Base-by-base conservation (phyloP, 2,888 invertebrate genomes). In the Hemithea aestivaria region DNA sequence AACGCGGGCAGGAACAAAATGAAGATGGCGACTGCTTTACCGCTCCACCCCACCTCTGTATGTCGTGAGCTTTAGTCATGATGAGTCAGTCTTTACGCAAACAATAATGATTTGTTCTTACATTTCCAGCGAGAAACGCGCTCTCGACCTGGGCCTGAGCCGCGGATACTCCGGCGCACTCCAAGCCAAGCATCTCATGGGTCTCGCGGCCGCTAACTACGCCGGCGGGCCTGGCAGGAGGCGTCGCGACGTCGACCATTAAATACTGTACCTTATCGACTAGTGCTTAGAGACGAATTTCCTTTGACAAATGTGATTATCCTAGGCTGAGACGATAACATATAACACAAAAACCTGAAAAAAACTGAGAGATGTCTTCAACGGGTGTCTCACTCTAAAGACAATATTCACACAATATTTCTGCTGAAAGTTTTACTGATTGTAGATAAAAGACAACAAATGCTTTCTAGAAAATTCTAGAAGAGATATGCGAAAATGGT, bases 161-260 rank as follows among this genome's bases (percentile, higher is more conserved):
- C 93, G 96, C 32, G 96, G 96, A 11, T 96, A 93, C 82, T 96
- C 96, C 26, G 96, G 96, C 0, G 93, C 95, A 16, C 93, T 96
- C 61, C 94, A 96, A 45, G 96, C 96, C 62, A 96, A 96, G 79
- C 96, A 96, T 73, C 90, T 96, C 64, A 94, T 96, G 93, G 96
- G 96, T 2, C 77, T 96, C 33, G 94, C 95, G 25, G 95, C 95
- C 0, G 96, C 96, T 54, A 95, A 95, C 81, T 95, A 91, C 83
- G 94, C 96, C 10, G 94, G 93, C 1, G 96, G 96, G 6, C 96
- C 96, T 1, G 96, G 96, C 56, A 90, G 96, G 79, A 94, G 93
- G 91, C 93, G 96, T 68, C 92, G 96, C 49, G 90, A 91, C 53
- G 72, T 70, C 53, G 72, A 69, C 44, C 67, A 79, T 48, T 83